These are phyloP conservation scores for human (Homo sapiens) DNA, from an alignment of 2,113 vertebrate genomes.

Conservation along the genomic window GRCh38 chr2:65542501-65543000, in stretches of 20 bases:
- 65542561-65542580: neutral
- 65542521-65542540: conserved; percentile 15
- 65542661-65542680: neutral
- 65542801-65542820: conserved; percentile 32
- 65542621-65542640: neutral
- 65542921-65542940: neutral
- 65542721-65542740: neutral
- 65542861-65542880: conserved; percentile 4
- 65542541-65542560: neutral
- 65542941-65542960: neutral
- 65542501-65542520: neutral
- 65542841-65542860: conserved; percentile 5
- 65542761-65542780: conserved; percentile 21
- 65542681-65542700: neutral
- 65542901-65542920: neutral
- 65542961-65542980: neutral
- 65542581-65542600: neutral
- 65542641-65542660: neutral
- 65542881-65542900: neutral
- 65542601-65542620: neutral
- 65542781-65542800: neutral
- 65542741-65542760: conserved; percentile 2
- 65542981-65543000: neutral
- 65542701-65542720: conserved; percentile 2
- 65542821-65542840: conserved; percentile 9